Evolutionary conservation across 2,113 vertebrate species (phyloP), one percentile per base, ranked within the genome.

Genomic region (Serinus canaria): DNA sequence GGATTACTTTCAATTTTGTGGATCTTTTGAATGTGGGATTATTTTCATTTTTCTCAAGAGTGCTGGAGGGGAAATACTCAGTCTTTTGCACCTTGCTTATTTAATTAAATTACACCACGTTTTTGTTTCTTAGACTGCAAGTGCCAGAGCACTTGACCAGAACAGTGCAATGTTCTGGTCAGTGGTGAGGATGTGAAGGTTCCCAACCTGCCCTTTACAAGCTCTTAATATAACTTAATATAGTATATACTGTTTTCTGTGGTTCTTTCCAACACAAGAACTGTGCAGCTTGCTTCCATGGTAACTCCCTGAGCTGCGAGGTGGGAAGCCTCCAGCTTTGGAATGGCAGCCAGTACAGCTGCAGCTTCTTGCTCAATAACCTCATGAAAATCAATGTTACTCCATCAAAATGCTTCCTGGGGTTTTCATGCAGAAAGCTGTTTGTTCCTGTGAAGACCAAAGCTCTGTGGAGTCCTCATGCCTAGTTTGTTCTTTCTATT

Each of bases 261-360:
- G 64, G 13, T 60, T 78, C 63, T 72, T 85, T 47, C 77, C 92
- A 67, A 41, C 25, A 27, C 23, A 11, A 81, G 50, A 72, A 15
- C 13, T 55, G 37, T 70, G 47, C 69, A 59, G 56, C 76, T 91
- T 82, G 73, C 84, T 94, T 89, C 78, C 70, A 72, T 70, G 78
- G 75, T 43, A 77, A 83, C 89, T 77, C 60, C 59, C 41, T 77
- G 37, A 15, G 41, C 20, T 69, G 23, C 14, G 55, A 85, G 87
- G 70, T 74, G 81, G 92, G 72, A 94, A 94, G n/a, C 37, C 39
- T 94, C 30, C 60, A 77, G 63, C 82, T 75, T 69, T 67, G 56
- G 79, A 84, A 73, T 15, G 44, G 66, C 49, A 55, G 47, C 62
- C 83, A 50, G 70, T 58, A 33, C 82, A 79, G 82, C 86, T 81